Evolutionary conservation across 2,113 vertebrate species (phyloP).

Genomic region (Phoxinus phoxinus): DNA sequence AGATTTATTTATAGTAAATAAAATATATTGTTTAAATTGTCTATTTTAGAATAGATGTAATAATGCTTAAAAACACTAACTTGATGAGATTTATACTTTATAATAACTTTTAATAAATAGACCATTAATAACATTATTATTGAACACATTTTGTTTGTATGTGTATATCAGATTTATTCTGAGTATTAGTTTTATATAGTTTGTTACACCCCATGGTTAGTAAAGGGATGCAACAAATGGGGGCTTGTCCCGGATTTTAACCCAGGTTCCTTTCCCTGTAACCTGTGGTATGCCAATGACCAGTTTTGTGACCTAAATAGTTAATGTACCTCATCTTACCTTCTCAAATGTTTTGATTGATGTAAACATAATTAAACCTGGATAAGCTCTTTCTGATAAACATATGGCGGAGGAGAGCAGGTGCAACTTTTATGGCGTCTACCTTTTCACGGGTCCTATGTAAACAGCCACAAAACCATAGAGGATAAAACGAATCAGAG

Average conservation of each 20-base stretch:
- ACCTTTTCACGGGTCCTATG: background rate
- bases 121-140: too few species aligned
- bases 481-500: constrained; percentile 8
- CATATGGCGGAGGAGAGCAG: constrained; percentile 17
- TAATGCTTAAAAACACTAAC: too few species aligned
- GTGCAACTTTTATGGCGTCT: constrained; percentile 28
- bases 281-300: background rate
- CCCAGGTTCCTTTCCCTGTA: background rate
- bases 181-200: background rate
- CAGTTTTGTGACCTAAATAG: constrained; percentile 15
- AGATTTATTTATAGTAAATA: too few species aligned
- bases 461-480: constrained; percentile 29
- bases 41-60: too few species aligned
- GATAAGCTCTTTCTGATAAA: constrained; percentile 13
- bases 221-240: too few species aligned
- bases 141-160: background rate
- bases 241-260: too few species aligned
- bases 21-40: too few species aligned
- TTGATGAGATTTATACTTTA: too few species aligned
- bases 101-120: too few species aligned
- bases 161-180: background rate
- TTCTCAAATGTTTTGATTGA: constrained; percentile 24
- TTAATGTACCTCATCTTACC: constrained; percentile 1
- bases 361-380: constrained; percentile 22
- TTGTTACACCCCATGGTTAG: background rate